These are phyloP conservation scores for Liasis olivaceus DNA, from an alignment of 2,797 vertebrate species.

Conservation along the genomic window DNA sequence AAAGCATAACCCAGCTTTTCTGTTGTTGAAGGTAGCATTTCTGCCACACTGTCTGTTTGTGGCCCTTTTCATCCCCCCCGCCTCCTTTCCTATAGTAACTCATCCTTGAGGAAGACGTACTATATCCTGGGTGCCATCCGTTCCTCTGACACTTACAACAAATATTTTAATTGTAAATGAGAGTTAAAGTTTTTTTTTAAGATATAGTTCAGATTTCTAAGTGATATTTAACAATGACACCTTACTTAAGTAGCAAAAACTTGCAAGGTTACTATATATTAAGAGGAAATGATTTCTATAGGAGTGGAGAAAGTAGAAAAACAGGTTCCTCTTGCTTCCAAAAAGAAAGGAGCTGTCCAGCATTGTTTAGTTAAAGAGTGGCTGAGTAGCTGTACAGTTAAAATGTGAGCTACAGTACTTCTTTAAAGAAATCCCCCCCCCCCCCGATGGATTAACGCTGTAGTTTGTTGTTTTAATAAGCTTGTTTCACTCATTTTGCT, in stretches of 20 bases:
- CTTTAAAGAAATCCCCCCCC: background rate
- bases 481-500: background rate
- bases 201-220: background rate
- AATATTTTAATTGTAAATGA: background rate
- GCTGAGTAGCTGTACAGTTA: background rate
- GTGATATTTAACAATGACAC: background rate
- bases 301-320: background rate
- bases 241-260: background rate
- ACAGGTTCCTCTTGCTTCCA: background rate
- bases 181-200: background rate
- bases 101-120: background rate
- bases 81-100: background rate
- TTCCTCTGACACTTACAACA: background rate
- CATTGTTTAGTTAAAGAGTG: background rate
- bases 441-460: background rate
- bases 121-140: background rate
- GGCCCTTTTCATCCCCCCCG: background rate
- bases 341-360: conserved; percentile 71
- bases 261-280: background rate
- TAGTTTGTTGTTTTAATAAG: background rate
- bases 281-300: background rate
- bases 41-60: background rate
- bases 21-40: background rate
- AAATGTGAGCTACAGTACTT: background rate
- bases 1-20: background rate